A percentile compares a stretch with the other conserved stretches of the same genome.
Conservation (phyloP, 2,797 vertebrate genomes). For the Tenualosa ilisha region DNA sequence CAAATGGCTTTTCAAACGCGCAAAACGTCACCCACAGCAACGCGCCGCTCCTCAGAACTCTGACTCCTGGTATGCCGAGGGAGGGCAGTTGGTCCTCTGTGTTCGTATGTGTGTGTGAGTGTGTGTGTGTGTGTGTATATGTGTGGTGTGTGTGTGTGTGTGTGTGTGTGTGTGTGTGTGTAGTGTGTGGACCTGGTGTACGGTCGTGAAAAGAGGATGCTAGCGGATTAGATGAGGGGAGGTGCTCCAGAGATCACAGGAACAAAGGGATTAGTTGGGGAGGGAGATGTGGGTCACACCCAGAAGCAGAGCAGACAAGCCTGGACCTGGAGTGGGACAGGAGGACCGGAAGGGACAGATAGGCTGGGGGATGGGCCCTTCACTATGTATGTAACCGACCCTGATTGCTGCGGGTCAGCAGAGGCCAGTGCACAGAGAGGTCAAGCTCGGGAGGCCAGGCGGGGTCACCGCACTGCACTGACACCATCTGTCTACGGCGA, state of each 20-base stretch:
- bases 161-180: background rate
- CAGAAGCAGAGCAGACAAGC: conserved; percentile 64
- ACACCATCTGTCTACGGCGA: conserved; percentile 29
- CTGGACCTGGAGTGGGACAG: conserved; percentile 45
- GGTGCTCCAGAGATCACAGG: conserved; percentile 63
- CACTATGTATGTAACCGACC: background rate
- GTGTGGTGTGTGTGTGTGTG: conserved; percentile 17
- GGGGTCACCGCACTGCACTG: conserved; percentile 38
- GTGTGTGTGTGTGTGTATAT: background rate
- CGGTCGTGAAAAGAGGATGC: conserved; percentile 57
- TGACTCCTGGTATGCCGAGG: background rate
- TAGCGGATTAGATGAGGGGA: conserved; percentile 67
- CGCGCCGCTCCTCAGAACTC: background rate
- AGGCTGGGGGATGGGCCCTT: conserved; percentile 31
- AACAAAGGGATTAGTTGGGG: conserved; percentile 71
- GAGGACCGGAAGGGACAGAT: conserved; percentile 29
- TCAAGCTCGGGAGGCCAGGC: conserved; percentile 32
- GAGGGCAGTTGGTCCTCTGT: background rate
- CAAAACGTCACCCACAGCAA: background rate
- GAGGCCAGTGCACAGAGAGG: conserved; percentile 43
- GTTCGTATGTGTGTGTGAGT: background rate
- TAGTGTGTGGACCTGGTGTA: conserved; percentile 16
- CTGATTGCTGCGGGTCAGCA: background rate
- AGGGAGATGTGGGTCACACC: conserved; percentile 70
- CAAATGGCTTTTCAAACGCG: conserved; percentile 23